Percentiles rank a stretch among this genome's conserved stretches.
phyloP scores from a whole-genome alignment of 2,888 invertebrate genomes.

The Parthenolecanium corni region DNA sequence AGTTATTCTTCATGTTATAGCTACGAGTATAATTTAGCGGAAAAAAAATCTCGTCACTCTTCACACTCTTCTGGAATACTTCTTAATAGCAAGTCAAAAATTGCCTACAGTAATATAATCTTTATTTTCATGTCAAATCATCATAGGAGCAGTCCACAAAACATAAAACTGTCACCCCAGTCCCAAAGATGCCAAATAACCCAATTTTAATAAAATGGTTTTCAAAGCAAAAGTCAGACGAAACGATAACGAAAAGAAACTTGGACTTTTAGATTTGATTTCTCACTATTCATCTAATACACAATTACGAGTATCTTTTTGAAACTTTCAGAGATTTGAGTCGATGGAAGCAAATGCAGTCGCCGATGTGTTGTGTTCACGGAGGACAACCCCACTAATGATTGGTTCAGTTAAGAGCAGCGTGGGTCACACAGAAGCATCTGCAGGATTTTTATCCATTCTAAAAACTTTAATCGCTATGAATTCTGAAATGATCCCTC shows the following conservation, averaged over 20 bases:
- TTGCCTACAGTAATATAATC: too few relatives aligned
- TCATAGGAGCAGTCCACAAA: too few relatives aligned
- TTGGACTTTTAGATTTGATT: not conserved
- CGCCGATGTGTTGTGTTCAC: conserved; percentile 30
- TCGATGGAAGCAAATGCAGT: conserved; percentile 32
- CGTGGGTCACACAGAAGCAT: conserved; percentile 49
- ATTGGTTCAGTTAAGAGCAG: conserved; percentile 51
- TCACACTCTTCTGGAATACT: too few relatives aligned
- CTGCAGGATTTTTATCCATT: conserved; percentile 40
- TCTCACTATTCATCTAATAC: too few relatives aligned
- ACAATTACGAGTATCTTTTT: too few relatives aligned
- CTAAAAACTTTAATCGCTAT: conserved; percentile 39
- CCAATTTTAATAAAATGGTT: not conserved
- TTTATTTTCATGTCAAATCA: too few relatives aligned
- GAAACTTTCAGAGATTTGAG: conserved; percentile 33
- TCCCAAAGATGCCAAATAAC: not conserved
- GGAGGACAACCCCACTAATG: conserved; percentile 40
- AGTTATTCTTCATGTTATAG: too few relatives aligned
- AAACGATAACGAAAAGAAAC: not conserved
- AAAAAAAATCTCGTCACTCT: too few relatives aligned
- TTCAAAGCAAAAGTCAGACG: not conserved
- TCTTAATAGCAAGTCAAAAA: too few relatives aligned
- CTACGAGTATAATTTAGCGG: too few relatives aligned
- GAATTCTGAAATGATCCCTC: conserved; percentile 35
- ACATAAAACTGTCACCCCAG: too few relatives aligned